These are phyloP conservation scores for Lasioglossum calceatum DNA, from an alignment of 2,888 invertebrate species.

Conservation along the genomic window DNA sequence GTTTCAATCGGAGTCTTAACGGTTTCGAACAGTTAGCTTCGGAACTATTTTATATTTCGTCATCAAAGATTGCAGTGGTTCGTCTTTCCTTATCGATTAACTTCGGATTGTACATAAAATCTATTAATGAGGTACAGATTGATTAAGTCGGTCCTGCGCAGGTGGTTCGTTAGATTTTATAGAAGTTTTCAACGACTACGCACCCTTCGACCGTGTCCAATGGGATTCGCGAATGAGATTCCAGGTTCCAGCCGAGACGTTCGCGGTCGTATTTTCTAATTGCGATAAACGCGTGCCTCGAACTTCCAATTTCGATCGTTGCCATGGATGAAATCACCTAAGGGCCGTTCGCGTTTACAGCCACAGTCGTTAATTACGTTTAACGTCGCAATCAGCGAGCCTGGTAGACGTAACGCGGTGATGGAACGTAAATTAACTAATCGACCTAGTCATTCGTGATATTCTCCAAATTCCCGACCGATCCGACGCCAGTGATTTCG, in stretches of 20 bases:
- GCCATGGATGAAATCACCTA: conserved; percentile 47
- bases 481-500: conserved; percentile 26
- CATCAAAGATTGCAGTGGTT: neutral
- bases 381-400: conserved; percentile 63
- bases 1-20: neutral
- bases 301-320: conserved; percentile 37
- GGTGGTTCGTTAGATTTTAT: neutral
- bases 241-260: neutral
- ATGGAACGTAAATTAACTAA: conserved; percentile 73
- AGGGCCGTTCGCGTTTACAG: conserved; percentile 60
- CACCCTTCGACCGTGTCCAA: neutral
- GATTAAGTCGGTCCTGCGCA: neutral
- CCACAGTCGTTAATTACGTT: conserved; percentile 71
- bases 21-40: neutral
- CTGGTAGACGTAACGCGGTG: conserved; percentile 57
- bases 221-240: neutral
- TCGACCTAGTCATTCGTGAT: conserved; percentile 60
- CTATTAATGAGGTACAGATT: neutral
- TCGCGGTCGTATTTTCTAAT: neutral
- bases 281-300: conserved; percentile 27
- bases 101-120: neutral
- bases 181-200: neutral
- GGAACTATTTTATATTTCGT: neutral
- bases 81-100: neutral
- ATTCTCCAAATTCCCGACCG: conserved; percentile 45